These are phyloP conservation scores for Nephrocerus scutellatus DNA, from an alignment of 2,888 invertebrate genomes.

Conservation along the genomic window DNA sequence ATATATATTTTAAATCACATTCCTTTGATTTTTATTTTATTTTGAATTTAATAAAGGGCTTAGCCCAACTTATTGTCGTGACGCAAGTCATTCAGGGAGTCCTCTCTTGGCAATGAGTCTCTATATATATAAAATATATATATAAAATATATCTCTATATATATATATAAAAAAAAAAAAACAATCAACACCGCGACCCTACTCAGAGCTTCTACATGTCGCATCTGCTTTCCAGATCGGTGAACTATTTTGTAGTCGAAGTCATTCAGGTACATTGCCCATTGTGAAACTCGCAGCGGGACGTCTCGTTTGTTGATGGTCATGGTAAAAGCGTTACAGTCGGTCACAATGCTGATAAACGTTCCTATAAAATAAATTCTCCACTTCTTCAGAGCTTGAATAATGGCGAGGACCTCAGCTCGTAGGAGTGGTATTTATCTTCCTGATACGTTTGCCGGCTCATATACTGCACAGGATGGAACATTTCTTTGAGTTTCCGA, in stretches of 20 bases:
- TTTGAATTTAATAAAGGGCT: too few relatives aligned
- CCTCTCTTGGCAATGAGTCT: too few relatives aligned
- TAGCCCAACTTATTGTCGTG: too few relatives aligned
- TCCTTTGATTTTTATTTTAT: too few relatives aligned
- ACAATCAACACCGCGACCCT: too few relatives aligned
- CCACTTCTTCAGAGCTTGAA: conserved; percentile 20
- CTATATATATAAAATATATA: too few relatives aligned
- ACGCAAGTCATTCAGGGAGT: too few relatives aligned
- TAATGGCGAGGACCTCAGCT: conserved; percentile 22
- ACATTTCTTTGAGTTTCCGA: conserved; percentile 12
- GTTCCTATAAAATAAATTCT: conserved; percentile 31
- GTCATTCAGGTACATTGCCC: conserved; percentile 14
- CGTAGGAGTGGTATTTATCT: conserved; percentile 22
- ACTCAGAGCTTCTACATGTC: conserved; percentile 20
- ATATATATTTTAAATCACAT: too few relatives aligned
- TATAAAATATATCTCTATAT: too few relatives aligned
- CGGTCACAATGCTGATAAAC: conserved; percentile 31
- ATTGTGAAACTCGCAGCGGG: conserved; percentile 11
- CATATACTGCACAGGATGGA: conserved; percentile 18
- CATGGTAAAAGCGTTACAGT: conserved; percentile 32
- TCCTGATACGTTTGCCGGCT: conserved; percentile 19
- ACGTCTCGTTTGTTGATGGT: conserved; percentile 32
- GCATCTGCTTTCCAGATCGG: conserved; percentile 14
- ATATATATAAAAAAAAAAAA: too few relatives aligned
- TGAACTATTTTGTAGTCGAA: conserved; percentile 16